Evolutionary conservation across 2,797 vertebrate genomes (phyloP), one percentile per base, ranked within the genome.

Genomic region (Sylvia borin): DNA sequence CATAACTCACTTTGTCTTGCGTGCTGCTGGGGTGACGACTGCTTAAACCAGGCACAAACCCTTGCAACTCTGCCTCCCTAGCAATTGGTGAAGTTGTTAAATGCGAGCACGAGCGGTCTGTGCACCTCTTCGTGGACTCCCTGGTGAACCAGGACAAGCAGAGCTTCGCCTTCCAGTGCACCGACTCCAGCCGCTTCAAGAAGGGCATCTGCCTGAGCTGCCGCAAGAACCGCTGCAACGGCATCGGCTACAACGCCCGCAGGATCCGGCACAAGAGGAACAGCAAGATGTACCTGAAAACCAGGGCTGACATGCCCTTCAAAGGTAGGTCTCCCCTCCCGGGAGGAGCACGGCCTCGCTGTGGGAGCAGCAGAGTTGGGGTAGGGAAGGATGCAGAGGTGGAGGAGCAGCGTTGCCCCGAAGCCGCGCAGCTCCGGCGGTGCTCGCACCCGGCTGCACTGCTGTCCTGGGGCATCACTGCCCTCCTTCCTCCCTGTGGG

Each of bases 181-280:
- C 98, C 0, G 98, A 98, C 15, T 98, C 99, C 1, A 98, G 97
- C 9, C 99, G 99, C 79, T 99, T 99, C 97, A 99, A 99, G 96
- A 99, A 99, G 90, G 99, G 99, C 3, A 99, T 99, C 97, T 99
- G 99, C 94, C 98, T 99, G 96, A 99, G 99, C 97, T 99, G 99
- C 97, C 98, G 99, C 74, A 99, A 99, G 94, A 99, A 99, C 94
- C 99, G 99, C 65, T 99, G 99, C 97, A 99, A 98, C 38, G 98
- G 98, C 95, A 99, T 99, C 1, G 99, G 99, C 85, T 99, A 99
- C 98, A 99, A 99, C 0, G 95, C 98, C 65, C 98, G 98, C 91
- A 99, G 98, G 81, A 99, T 98, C 71, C 97, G 98, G 13, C 99
- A 98, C 85, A 98, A 98, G 77, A 98, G 98, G 64, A 99, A 98